These are phyloP conservation scores for Emberiza fucata DNA, from an alignment of 2,113 vertebrate species.

Conservation along the genomic window DNA sequence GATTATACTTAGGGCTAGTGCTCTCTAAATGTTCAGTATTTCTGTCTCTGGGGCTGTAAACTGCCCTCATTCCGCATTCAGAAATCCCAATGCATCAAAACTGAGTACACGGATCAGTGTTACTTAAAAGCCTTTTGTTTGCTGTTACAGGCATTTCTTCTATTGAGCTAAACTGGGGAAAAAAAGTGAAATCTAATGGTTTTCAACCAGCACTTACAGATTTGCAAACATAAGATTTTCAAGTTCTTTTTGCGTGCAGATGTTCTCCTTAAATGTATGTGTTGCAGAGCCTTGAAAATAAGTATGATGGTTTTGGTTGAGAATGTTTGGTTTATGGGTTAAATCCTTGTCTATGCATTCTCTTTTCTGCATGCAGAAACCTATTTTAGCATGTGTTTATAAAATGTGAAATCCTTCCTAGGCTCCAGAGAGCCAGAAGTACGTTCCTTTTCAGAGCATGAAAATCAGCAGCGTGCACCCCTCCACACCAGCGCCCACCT, in stretches of 20 bases:
- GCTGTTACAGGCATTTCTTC: not conserved
- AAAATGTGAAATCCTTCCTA: not conserved
- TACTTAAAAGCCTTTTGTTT: not conserved
- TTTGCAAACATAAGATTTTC: not conserved
- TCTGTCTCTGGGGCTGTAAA: not conserved
- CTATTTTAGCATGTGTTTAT: not conserved
- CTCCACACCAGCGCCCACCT: not conserved
- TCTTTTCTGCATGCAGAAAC: not conserved
- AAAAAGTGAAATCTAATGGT: not conserved
- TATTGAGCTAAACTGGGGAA: not conserved
- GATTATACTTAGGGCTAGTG: not conserved
- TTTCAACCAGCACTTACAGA: not conserved
- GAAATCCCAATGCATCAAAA: not conserved
- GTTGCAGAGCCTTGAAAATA: not conserved
- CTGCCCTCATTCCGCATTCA: not conserved
- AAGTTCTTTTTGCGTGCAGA: not conserved
- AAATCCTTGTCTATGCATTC: not conserved
- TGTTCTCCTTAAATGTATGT: not conserved
- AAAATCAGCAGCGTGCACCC: not conserved
- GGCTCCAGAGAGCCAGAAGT: not conserved
- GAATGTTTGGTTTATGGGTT: not conserved
- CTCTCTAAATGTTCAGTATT: not conserved
- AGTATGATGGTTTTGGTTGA: not conserved
- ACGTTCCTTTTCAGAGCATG: not conserved
- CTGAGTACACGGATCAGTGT: not conserved